A percentile compares a stretch with the other conserved stretches of the same genome.
phyloP scores from a whole-genome alignment of 2,888 invertebrate species.

The Allolobophora icterica region DNA sequence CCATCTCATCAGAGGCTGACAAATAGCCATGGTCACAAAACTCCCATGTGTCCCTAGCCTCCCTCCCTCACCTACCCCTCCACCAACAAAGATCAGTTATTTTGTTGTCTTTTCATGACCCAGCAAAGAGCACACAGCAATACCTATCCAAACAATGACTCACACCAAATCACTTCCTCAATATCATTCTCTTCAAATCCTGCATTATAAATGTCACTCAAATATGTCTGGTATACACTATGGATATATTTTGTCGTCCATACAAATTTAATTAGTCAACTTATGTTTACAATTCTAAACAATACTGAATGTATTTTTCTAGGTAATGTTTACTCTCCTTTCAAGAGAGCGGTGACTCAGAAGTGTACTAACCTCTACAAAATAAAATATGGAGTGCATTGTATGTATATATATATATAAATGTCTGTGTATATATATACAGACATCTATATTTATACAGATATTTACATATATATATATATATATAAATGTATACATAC shows the following conservation, averaged over 20 bases:
- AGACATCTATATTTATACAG: no score
- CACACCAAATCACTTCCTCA: slow-evolving; percentile 3
- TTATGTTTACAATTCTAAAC: not conserved
- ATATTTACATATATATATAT: no score
- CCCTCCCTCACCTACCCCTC: not conserved
- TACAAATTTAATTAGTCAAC: no score
- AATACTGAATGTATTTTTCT: not conserved
- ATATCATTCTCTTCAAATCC: not conserved
- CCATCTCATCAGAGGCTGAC: not conserved
- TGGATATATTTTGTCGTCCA: no score
- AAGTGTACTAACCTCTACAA: not conserved
- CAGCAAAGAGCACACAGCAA: not conserved
- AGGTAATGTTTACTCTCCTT: not conserved
- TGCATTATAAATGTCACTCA: no score
- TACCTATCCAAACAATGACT: slow-evolving; percentile 11
- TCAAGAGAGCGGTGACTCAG: not conserved
- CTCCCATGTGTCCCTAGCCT: not conserved
- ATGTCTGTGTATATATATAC: no score
- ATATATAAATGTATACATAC: no score
- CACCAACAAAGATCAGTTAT: not conserved
- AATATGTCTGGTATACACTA: no score
- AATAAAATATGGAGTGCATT: not conserved
- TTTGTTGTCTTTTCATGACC: slow-evolving; percentile 17
- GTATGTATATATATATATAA: no score
- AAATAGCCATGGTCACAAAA: not conserved